phyloP scores from a whole-genome alignment of 2,113 vertebrate species.

The Macheiramphus alcinus region DNA sequence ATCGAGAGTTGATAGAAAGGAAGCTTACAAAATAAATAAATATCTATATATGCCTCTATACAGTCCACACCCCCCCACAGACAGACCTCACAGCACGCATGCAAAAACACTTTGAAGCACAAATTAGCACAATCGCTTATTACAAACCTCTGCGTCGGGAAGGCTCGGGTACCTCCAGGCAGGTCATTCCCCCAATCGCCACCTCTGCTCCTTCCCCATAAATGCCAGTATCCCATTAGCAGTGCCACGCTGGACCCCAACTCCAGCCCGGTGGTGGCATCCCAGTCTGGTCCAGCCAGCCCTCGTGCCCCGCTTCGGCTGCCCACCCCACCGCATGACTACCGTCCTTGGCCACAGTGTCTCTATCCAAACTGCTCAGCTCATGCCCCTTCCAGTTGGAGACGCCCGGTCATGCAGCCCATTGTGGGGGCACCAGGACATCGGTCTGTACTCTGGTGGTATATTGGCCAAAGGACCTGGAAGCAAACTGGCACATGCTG shows the following conservation, averaged over 20 bases:
- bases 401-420: rapidly evolving
- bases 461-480: not conserved
- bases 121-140: not conserved
- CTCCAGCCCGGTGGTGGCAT: not conserved
- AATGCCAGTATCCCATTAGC: not conserved
- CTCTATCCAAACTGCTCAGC: not conserved
- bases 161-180: not conserved
- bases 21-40: conserved; percentile 32
- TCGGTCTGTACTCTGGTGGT: not conserved
- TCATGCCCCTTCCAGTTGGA: not conserved
- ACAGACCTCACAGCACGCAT: not conserved
- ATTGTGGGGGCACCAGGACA: not conserved
- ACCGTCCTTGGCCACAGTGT: not conserved
- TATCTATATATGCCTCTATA: not conserved
- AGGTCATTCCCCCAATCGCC: rapidly evolving
- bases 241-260: not conserved
- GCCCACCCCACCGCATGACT: not conserved
- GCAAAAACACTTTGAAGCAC: not conserved
- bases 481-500: not conserved
- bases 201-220: not conserved
- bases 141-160: not conserved
- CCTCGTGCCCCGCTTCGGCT: rapidly evolving
- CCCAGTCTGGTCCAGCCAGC: not conserved
- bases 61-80: rapidly evolving
- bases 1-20: not conserved